Conservation (phyloP, 1,140 invertebrate species). For the Drosophila fuyamai region DNA sequence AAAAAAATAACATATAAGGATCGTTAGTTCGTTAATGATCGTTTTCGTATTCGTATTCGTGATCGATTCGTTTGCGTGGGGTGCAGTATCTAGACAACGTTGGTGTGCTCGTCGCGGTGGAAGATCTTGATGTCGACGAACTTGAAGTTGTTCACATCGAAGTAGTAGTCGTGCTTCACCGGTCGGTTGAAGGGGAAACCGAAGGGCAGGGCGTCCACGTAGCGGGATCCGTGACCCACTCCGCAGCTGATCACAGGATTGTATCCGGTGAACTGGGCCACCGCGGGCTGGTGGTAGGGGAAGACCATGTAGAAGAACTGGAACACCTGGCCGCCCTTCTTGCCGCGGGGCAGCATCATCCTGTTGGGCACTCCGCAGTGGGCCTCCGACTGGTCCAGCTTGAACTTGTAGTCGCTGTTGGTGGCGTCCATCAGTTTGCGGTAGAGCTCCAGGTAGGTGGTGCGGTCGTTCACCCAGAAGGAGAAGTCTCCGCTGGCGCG, state of each 20-base stretch:
- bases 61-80: neutral
- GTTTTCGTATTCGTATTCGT: slow-evolving; percentile 5
- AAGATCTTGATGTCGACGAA: slow-evolving; percentile 88
- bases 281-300: slow-evolving; percentile 84
- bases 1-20: slow-evolving; percentile 8
- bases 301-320: slow-evolving; percentile 88
- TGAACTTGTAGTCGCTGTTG: slow-evolving; percentile 85
- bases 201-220: slow-evolving; percentile 86
- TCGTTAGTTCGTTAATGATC: slow-evolving; percentile 24
- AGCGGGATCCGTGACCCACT: slow-evolving; percentile 83
- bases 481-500: slow-evolving; percentile 73
- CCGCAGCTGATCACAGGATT: slow-evolving; percentile 80
- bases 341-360: slow-evolving; percentile 89
- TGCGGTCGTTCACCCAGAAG: slow-evolving; percentile 77
- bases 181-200: slow-evolving; percentile 90
- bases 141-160: slow-evolving; percentile 88
- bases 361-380: slow-evolving; percentile 87
- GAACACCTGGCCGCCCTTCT: slow-evolving; percentile 87
- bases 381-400: slow-evolving; percentile 85
- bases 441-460: slow-evolving; percentile 79
- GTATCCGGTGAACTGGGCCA: slow-evolving; percentile 69
- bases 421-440: slow-evolving; percentile 79
- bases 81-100: slow-evolving; percentile 57
- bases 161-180: slow-evolving; percentile 86
- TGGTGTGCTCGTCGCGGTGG: slow-evolving; percentile 86